Base-by-base conservation (phyloP, 2,113 vertebrate genomes). In the Chaetodon trifascialis region DNA sequence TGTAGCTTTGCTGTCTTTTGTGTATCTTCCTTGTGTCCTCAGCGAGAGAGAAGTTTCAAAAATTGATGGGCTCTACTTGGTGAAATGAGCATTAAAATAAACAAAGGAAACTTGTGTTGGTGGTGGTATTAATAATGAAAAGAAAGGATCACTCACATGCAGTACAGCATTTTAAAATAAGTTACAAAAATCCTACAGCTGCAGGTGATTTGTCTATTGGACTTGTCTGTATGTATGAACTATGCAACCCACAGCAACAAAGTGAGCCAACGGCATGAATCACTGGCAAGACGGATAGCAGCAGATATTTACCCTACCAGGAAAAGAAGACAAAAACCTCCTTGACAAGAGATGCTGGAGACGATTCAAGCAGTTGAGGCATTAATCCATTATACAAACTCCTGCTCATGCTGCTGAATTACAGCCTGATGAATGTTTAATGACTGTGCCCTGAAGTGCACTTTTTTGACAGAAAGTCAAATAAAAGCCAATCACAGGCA, bases 301-400 rank as follows among this genome's bases (percentile, higher is more conserved):
- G 23, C 56, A 76, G 44, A 81, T 83, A 83, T 86, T 84, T 75
- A 72, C 70, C 38, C 67, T 44, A 46, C 34, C 46, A 83, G 83
- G 25, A 68, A 86, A 63, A 80, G 62, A 71, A 88, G 47, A 71
- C 47, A 87, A 52, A 83, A 77, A 74, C 23, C 59, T 73, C n/a
- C 44, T 34, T 46, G 74, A 76, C 34, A 47, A 63, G 25, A 86
- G 70, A 85, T 25, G 40, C 65, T 25, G 59, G 42, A 62, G 68
- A 84, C 21, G 60, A 79, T 55, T 81, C 25, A 47, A 83, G 73
- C 54, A 58, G 77, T 59, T 6, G 34, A 79, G 79, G 72, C 62
- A 21, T 81, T 86, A 80, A 87, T 91, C 73, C 21, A 85, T 88
- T 84, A 91, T 86, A 77, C 73, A 90, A 79, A 86, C 64, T 60